Evolutionary conservation across 2,797 vertebrate genomes (phyloP).

Genomic region (Danio tinwini): DNA sequence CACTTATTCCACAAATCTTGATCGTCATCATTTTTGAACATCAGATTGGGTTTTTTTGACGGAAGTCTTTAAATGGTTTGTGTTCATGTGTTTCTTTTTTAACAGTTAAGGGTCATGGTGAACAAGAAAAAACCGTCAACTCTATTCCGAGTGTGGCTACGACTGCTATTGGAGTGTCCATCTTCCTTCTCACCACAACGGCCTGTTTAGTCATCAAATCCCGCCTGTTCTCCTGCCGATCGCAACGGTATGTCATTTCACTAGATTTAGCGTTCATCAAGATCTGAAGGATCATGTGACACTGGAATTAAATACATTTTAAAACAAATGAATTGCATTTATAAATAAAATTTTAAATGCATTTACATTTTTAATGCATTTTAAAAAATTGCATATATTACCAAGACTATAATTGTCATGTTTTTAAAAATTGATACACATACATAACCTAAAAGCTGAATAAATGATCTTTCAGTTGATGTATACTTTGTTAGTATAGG

Average conservation of each 20-base stretch:
- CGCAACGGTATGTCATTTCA: slow-evolving; percentile 67
- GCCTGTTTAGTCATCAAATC: slow-evolving; percentile 80
- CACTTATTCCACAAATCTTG: slow-evolving; percentile 27
- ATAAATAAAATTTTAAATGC: no score
- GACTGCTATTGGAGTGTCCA: slow-evolving; percentile 77
- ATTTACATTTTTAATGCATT: no score
- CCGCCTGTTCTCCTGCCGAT: slow-evolving; percentile 73
- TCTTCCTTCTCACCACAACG: slow-evolving; percentile 79
- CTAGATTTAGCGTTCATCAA: neutral
- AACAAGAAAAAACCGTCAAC: slow-evolving; percentile 44
- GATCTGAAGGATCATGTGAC: neutral
- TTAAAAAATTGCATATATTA: no score
- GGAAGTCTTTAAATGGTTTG: neutral
- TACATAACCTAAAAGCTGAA: no score
- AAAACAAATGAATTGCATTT: no score
- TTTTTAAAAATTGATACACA: no score
- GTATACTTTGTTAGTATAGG: no score
- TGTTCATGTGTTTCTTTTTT: neutral
- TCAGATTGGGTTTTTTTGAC: neutral
- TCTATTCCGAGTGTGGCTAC: slow-evolving; percentile 76
- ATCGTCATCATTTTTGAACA: slow-evolving; percentile 3
- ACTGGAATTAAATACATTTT: no score
- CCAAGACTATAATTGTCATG: no score
- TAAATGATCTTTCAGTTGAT: no score
- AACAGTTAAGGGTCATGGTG: slow-evolving; percentile 61